Evolutionary conservation across 2,113 vertebrate genomes (phyloP).

Genomic region (Heterotilapia buettikoferi): DNA sequence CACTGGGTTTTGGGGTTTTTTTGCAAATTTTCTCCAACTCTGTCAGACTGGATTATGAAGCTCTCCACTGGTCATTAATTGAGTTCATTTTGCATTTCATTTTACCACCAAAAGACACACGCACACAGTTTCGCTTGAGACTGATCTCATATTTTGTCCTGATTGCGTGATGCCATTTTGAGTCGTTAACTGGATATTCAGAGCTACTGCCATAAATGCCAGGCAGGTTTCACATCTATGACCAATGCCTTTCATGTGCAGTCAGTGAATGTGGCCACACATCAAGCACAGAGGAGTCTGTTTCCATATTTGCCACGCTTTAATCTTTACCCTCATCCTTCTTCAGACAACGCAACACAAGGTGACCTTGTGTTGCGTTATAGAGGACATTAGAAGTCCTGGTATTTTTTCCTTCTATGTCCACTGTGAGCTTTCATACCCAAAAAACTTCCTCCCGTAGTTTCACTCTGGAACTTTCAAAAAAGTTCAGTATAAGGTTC

Average conservation of each 20-base stretch:
- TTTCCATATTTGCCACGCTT: neutral
- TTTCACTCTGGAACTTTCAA: neutral
- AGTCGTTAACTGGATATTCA: neutral
- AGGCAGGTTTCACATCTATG: neutral
- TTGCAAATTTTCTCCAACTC: neutral
- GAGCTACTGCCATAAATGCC: neutral
- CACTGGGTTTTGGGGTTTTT: accelerated
- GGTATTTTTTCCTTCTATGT: neutral
- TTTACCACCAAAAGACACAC: neutral
- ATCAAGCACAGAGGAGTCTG: neutral
- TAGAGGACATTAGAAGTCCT: neutral
- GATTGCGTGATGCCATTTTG: neutral
- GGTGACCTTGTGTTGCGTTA: accelerated
- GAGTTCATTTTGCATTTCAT: neutral
- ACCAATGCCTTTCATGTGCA: neutral
- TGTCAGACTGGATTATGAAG: neutral
- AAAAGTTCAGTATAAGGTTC: neutral
- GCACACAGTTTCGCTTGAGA: neutral
- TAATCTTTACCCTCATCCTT: neutral
- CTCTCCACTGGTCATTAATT: neutral
- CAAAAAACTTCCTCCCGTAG: neutral
- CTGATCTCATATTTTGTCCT: neutral
- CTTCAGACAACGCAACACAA: neutral
- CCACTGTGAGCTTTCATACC: neutral
- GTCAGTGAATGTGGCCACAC: neutral